phyloP scores from a whole-genome alignment of 1,140 invertebrate species.

The Eriosoma lanigerum region DNA sequence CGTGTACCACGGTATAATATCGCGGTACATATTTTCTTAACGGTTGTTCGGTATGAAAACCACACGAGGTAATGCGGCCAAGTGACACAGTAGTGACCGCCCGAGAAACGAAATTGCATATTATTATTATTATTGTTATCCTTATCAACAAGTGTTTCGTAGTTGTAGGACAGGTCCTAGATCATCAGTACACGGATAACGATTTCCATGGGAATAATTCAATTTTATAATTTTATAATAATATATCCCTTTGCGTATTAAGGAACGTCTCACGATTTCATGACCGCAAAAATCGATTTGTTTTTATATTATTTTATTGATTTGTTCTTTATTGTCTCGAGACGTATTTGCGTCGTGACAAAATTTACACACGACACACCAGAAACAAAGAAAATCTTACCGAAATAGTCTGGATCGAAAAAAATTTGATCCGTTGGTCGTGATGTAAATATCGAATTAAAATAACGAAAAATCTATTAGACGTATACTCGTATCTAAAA shows the following conservation, averaged over 20 bases:
- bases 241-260: background rate
- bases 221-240: background rate
- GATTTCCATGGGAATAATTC: constrained; percentile 10
- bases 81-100: no score
- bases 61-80: background rate
- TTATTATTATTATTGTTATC: background rate
- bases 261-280: constrained; percentile 16
- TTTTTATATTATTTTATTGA: background rate
- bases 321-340: no score
- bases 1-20: background rate
- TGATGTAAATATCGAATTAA: no score
- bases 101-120: no score
- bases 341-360: background rate
- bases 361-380: background rate
- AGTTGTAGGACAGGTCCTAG: background rate
- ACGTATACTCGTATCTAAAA: no score
- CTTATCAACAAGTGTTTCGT: background rate
- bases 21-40: background rate
- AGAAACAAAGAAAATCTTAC: no score
- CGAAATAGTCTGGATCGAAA: no score
- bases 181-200: background rate
- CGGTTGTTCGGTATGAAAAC: constrained; percentile 15
- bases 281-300: constrained; percentile 2
- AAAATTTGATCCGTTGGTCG: no score
- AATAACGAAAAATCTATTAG: no score